Conservation (phyloP, 2,113 vertebrate genomes). For the Pseudonaja textilis region DNA sequence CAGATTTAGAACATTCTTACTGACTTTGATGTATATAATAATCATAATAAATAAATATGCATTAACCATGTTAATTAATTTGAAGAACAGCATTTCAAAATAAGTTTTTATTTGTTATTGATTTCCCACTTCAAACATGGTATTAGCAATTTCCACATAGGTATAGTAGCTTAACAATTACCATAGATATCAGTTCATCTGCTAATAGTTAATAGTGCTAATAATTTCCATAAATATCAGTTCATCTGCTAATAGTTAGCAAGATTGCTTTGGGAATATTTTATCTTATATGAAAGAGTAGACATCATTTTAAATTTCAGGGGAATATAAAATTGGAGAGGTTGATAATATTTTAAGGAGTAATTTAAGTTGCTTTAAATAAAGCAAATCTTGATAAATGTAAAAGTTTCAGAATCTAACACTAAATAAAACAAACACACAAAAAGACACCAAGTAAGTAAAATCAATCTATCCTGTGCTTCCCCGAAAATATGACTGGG, state of each 20-base stretch:
- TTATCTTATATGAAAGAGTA: not conserved
- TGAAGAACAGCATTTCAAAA: constrained; percentile 1
- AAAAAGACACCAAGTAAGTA: not conserved
- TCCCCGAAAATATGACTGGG: too few relatives aligned
- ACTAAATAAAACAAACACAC: not conserved
- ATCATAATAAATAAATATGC: not conserved
- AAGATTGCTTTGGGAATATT: not conserved
- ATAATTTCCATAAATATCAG: not conserved
- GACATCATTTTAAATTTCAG: not conserved
- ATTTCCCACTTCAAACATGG: not conserved
- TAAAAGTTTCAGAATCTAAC: not conserved
- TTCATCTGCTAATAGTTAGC: not conserved
- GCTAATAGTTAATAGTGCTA: not conserved
- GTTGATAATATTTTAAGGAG: not conserved
- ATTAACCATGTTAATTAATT: constrained; percentile 14
- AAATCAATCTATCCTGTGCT: not conserved
- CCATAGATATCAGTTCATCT: not conserved
- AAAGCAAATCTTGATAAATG: not conserved
- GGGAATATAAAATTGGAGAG: not conserved
- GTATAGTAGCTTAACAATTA: not conserved
- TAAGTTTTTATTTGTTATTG: not conserved
- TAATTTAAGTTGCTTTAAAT: not conserved
- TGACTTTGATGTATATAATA: not conserved
- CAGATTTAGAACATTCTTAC: not conserved
- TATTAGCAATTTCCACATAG: too few relatives aligned